Percentiles rank a stretch among this genome's conserved stretches.
Evolutionary conservation across 2,797 vertebrate species (phyloP).

Genomic region (Schizothorax lantsangensis): DNA sequence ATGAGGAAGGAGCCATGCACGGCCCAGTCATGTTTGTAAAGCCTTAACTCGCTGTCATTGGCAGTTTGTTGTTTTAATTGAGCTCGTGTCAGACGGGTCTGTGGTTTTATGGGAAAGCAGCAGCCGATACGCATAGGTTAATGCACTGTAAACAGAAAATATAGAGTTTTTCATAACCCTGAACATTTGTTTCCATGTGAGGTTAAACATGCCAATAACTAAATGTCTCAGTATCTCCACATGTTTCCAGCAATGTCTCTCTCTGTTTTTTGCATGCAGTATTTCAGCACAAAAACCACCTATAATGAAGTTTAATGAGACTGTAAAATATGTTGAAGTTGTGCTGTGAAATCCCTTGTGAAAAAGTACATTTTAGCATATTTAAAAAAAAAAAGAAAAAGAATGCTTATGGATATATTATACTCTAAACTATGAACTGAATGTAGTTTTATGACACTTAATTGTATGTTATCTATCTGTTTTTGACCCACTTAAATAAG

Average conservation of each 20-base stretch:
- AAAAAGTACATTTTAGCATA: not conserved
- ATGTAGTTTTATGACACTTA: too few species aligned
- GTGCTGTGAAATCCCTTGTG: not conserved
- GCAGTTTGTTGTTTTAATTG: conserved; percentile 42
- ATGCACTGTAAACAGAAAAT: not conserved
- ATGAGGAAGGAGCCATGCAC: conserved; percentile 43
- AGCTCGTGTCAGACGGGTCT: not conserved
- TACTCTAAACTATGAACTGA: not conserved
- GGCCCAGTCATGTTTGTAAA: conserved; percentile 15
- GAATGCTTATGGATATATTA: not conserved
- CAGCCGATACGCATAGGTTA: too few species aligned
- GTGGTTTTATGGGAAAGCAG: not conserved
- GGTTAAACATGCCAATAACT: not conserved
- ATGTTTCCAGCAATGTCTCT: not conserved
- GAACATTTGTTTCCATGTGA: not conserved
- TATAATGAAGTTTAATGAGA: not conserved
- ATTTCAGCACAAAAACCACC: not conserved
- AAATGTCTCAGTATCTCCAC: not conserved
- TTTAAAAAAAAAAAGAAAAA: too few species aligned
- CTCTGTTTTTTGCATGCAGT: not conserved
- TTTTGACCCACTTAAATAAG: too few species aligned
- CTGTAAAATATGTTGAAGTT: not conserved
- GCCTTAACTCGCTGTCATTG: conserved; percentile 16
- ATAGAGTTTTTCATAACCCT: not conserved
- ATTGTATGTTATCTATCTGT: too few species aligned